Evolutionary conservation across 2,888 invertebrate genomes (phyloP).

Genomic region (Polietes domitor): DNA sequence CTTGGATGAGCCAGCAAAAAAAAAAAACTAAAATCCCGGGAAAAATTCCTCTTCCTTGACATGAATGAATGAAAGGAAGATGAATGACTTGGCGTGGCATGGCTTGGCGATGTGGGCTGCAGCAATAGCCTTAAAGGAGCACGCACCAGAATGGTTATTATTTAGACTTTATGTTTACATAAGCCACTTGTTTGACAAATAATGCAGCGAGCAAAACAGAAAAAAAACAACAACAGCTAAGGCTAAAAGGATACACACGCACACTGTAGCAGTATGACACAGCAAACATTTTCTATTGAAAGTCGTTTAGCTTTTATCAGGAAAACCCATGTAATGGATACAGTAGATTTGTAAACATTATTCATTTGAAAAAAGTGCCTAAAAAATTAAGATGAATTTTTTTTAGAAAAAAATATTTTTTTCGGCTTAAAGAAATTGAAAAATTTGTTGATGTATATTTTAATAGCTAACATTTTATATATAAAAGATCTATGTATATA

Average conservation of each 20-base stretch:
- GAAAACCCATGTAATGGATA: too few species aligned
- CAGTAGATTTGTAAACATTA: too few species aligned
- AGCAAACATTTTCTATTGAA: neutral
- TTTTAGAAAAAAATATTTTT: too few species aligned
- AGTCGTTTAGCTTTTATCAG: too few species aligned
- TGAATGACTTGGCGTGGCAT: neutral
- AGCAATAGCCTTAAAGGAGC: neutral
- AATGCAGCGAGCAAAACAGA: neutral
- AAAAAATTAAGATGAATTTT: too few species aligned
- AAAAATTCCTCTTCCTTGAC: neutral
- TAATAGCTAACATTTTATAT: too few species aligned
- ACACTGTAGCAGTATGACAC: too few species aligned
- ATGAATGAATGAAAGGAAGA: neutral
- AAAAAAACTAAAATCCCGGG: neutral
- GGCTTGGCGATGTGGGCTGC: neutral
- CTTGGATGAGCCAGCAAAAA: neutral
- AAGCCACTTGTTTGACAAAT: constrained; percentile 49
- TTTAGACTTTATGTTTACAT: constrained; percentile 42
- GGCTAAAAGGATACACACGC: neutral
- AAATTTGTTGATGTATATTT: too few species aligned
- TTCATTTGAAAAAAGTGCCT: too few species aligned
- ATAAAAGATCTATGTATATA: too few species aligned
- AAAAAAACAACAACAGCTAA: neutral
- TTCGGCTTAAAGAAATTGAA: too few species aligned
- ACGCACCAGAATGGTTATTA: neutral